Evolutionary conservation across 1,140 invertebrate species (phyloP).

Genomic region (Mizuhopecten yessoensis): DNA sequence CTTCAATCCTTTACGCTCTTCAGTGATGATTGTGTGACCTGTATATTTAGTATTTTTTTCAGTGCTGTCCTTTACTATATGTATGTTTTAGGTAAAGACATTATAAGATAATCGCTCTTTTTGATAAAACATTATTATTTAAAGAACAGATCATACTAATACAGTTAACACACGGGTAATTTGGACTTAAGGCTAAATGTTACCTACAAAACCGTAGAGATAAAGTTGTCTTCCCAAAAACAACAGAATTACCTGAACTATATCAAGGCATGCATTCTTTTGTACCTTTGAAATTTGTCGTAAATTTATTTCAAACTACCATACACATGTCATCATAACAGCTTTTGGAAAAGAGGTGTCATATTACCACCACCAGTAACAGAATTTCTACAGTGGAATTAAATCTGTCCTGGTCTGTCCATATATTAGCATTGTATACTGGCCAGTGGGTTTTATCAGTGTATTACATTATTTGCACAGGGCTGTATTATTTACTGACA

Average conservation of each 20-base stretch:
- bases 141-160: too few species aligned
- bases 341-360: not conserved
- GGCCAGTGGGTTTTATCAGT: not conserved
- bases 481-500: slow-evolving; percentile 14
- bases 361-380: not conserved
- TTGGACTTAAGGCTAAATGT: too few species aligned
- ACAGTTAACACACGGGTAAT: too few species aligned
- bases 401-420: not conserved
- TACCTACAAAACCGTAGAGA: too few species aligned
- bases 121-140: too few species aligned
- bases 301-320: not conserved
- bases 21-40: too few species aligned
- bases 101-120: too few species aligned
- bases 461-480: not conserved
- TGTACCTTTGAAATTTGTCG: not conserved
- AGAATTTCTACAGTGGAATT: not conserved
- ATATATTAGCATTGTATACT: not conserved
- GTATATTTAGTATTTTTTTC: too few species aligned
- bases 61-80: too few species aligned
- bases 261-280: not conserved
- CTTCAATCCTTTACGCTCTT: too few species aligned
- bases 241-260: not conserved
- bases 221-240: not conserved
- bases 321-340: not conserved
- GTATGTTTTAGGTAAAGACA: too few species aligned